Evolutionary conservation across 2,113 vertebrate species (phyloP).

Genomic region (Coreoperca whiteheadi): DNA sequence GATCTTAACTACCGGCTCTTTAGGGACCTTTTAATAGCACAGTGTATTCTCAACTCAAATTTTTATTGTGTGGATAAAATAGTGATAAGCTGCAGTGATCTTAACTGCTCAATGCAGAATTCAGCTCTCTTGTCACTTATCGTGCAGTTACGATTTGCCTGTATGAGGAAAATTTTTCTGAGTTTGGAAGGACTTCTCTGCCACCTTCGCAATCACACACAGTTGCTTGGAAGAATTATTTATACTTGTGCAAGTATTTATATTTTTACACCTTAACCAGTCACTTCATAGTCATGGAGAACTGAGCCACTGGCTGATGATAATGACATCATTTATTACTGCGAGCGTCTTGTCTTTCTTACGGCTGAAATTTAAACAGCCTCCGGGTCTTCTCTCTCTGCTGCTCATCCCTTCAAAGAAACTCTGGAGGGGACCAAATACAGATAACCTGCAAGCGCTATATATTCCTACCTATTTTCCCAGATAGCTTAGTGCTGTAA

Average conservation of each 20-base stretch:
- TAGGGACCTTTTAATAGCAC: not conserved
- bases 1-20: not conserved
- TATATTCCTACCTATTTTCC: constrained; percentile 9
- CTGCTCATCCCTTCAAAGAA: constrained; percentile 10
- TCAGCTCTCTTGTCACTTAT: constrained; percentile 5
- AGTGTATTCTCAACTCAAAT: not conserved
- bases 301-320: constrained; percentile 5
- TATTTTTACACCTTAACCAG: not conserved
- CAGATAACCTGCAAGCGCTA: not conserved
- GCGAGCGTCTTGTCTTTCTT: constrained; percentile 12
- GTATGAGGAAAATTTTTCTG: not conserved
- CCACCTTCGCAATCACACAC: not conserved
- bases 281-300: constrained; percentile 8
- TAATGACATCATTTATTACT: constrained; percentile 46
- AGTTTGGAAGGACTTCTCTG: not conserved
- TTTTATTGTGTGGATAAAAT: not conserved
- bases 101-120: not conserved
- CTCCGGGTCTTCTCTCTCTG: not conserved
- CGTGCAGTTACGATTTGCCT: not conserved
- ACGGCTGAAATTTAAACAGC: constrained; percentile 23
- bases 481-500: not conserved
- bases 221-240: not conserved
- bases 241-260: not conserved
- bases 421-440: not conserved
- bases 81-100: not conserved